These are phyloP conservation scores for Girardinus metallicus DNA, from an alignment of 2,797 vertebrate genomes.

Conservation along the genomic window DNA sequence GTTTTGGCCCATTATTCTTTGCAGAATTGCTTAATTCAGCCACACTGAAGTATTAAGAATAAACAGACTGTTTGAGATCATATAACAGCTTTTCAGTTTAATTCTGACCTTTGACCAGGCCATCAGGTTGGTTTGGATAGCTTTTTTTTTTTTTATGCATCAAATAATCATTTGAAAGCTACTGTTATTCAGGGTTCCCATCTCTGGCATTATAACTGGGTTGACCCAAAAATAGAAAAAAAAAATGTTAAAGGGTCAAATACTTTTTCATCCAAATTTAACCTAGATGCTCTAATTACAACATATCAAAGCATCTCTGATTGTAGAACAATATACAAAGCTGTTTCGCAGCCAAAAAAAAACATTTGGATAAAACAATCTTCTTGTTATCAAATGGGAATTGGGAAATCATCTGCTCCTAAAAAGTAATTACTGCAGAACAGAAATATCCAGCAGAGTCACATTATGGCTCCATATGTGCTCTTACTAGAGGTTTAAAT, in stretches of 20 bases:
- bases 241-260: background rate
- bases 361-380: slow-evolving; percentile 11
- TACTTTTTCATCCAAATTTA: background rate
- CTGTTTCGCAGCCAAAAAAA: background rate
- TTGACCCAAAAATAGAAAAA: too few relatives aligned
- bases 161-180: too few relatives aligned
- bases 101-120: background rate
- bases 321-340: background rate
- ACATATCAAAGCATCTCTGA: background rate
- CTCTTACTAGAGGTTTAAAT: background rate
- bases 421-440: background rate
- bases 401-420: slow-evolving; percentile 27
- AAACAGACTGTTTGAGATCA: background rate
- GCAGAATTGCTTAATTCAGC: background rate
- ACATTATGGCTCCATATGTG: background rate
- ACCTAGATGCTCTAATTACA: background rate
- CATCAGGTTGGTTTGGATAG: background rate
- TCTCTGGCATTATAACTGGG: too few relatives aligned
- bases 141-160: too few relatives aligned
- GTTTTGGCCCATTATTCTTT: background rate
- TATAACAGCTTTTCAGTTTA: background rate
- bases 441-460: background rate
- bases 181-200: too few relatives aligned
- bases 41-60: background rate
- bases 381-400: slow-evolving; percentile 30